Evolutionary conservation across 2,797 vertebrate species (phyloP).

Genomic region (Smutsia temminckii): DNA sequence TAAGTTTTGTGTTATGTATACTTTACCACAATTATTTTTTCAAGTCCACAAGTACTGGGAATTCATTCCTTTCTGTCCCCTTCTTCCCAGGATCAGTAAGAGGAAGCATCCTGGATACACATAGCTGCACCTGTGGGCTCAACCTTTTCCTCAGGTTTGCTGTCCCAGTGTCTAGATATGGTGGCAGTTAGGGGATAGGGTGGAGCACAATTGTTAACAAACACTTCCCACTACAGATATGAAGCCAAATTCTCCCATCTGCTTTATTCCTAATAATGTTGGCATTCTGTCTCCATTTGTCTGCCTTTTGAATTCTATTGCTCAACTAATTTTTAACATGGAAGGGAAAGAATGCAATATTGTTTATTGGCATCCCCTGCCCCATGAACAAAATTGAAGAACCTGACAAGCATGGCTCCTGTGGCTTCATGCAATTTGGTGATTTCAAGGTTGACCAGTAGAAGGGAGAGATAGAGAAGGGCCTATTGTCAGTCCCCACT

Average conservation of each 20-base stretch:
- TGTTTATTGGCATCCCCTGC: neutral
- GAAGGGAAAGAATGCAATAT: neutral
- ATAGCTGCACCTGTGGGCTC: neutral
- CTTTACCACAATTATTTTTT: neutral
- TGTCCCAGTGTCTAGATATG: neutral
- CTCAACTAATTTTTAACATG: neutral
- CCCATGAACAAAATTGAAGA: neutral
- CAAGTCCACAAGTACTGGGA: neutral
- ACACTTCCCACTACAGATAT: neutral
- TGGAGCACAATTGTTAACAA: neutral
- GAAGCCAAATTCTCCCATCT: neutral
- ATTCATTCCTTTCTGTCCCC: neutral
- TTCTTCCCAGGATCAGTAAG: neutral
- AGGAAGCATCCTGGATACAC: neutral
- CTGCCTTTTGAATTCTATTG: constrained; percentile 1
- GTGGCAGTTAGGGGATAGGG: neutral
- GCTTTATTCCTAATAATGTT: neutral
- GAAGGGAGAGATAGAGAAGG: neutral
- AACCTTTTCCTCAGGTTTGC: neutral
- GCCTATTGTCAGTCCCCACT: neutral
- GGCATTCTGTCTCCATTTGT: constrained; percentile 15
- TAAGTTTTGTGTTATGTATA: neutral
- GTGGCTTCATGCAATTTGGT: neutral
- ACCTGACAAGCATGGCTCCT: neutral
- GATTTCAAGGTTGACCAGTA: neutral